Base-by-base conservation (phyloP, 2,888 invertebrate species). In the Luperina testacea region DNA sequence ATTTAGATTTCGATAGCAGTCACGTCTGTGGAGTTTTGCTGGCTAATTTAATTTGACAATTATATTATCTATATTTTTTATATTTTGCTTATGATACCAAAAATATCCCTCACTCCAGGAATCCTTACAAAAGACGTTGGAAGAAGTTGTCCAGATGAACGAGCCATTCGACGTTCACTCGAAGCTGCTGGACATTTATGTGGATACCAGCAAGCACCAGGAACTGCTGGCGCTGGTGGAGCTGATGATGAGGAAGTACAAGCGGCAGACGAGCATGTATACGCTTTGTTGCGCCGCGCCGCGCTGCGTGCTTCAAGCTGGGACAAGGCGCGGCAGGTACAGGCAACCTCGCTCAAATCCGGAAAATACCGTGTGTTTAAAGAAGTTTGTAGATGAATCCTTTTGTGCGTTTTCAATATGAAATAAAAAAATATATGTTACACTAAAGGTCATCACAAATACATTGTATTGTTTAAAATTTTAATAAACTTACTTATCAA, bases 121-220 rank as follows among this genome's bases (percentile, higher is more conserved):
- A 88, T 97, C 97, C 1, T 97, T 99, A 86, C 97, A 98, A 77
- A 97, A 97, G 63, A 97, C 98, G 0, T 97, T 99, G 51, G 97
- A 98, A 83, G 98, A 99, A 86, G 99, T 99, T 0, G 94, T 99
- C 0, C 97, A 98, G 88, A 97, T 97, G 90, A 99, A 99, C 93
- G 99, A 99, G 88, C 97, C 98, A 0, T 96, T 98, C 85, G 97
- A 98, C 82, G 97, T 99, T 27, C 98, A 99, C 94, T 96, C 97
- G 3, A 98, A 98, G 74, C 97, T 98, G 90, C 97, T 99, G 51
- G 97, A 98, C 78, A 98, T 99, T 74, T 97, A 97, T 74, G 97
- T 97, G 0, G 98, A 98, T 83, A 97, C 98, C 3, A 97, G 98
- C 42, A 98, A 98, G 90, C 95, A 94, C 6, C 94, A 94, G 91